Evolutionary conservation across 2,113 vertebrate genomes (phyloP).

Genomic region (Probosciger aterrimus): DNA sequence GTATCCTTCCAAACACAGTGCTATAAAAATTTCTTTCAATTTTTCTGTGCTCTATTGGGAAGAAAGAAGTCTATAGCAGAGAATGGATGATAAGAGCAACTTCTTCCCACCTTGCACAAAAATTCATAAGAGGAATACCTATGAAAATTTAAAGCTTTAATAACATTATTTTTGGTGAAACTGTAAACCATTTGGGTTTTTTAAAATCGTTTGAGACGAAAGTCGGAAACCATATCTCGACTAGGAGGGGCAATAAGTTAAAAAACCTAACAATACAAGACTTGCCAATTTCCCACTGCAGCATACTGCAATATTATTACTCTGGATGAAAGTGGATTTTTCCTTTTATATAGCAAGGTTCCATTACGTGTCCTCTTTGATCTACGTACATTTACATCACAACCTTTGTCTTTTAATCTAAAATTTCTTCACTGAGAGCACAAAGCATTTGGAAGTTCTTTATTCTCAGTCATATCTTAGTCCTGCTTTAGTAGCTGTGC

Average conservation of each 20-base stretch:
- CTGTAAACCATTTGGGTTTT: neutral
- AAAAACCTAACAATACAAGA: neutral
- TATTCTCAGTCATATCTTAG: conserved; percentile 4
- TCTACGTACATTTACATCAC: neutral
- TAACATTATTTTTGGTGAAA: neutral
- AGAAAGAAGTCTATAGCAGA: neutral
- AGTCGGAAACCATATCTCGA: neutral
- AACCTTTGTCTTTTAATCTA: conserved; percentile 2
- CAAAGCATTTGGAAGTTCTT: conserved; percentile 5
- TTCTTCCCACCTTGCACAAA: neutral
- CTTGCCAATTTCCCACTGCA: neutral
- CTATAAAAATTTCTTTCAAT: neutral
- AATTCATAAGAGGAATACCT: neutral
- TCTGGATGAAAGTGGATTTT: neutral
- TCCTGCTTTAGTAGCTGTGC: neutral
- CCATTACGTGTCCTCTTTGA: neutral
- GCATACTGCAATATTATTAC: neutral
- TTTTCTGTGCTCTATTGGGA: neutral
- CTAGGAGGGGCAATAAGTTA: neutral
- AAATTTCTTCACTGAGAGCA: neutral
- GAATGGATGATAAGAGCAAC: neutral
- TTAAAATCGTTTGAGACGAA: neutral
- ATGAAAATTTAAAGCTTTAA: neutral
- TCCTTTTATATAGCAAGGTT: neutral
- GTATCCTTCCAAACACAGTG: neutral